Percentiles rank a stretch among this genome's conserved stretches.
phyloP scores from a whole-genome alignment of 2,797 vertebrate genomes.

The Hephaestus fuliginosus region DNA sequence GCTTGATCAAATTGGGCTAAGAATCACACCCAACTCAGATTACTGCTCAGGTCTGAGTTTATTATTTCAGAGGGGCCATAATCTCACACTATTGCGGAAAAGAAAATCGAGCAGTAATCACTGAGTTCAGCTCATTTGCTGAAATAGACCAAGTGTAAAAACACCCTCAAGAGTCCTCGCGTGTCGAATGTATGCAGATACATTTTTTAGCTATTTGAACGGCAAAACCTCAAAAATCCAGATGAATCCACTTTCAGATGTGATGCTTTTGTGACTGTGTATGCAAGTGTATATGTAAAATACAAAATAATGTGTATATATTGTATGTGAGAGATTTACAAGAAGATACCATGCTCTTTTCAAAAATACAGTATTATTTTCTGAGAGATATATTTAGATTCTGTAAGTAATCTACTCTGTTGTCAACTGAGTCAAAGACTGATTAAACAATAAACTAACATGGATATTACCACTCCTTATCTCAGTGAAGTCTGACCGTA shows the following conservation, averaged over 20 bases:
- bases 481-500: not conserved
- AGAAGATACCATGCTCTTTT: slow-evolving; percentile 70
- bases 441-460: slow-evolving; percentile 86
- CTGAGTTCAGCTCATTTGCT: slow-evolving; percentile 21
- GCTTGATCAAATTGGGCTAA: slow-evolving; percentile 23
- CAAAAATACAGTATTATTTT: slow-evolving; percentile 84
- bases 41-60: slow-evolving; percentile 36
- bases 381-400: slow-evolving; percentile 85
- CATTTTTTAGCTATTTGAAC: slow-evolving; percentile 68
- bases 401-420: slow-evolving; percentile 76
- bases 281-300: slow-evolving; percentile 74
- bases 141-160: slow-evolving; percentile 47
- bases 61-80: slow-evolving; percentile 42
- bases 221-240: slow-evolving; percentile 67
- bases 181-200: slow-evolving; percentile 81
- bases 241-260: slow-evolving; percentile 65
- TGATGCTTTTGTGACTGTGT: slow-evolving; percentile 74
- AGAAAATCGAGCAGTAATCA: slow-evolving; percentile 41
- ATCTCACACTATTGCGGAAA: slow-evolving; percentile 21
- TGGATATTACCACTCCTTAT: slow-evolving; percentile 40
- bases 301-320: slow-evolving; percentile 81
- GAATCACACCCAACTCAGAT: slow-evolving; percentile 30
- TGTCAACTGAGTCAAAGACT: slow-evolving; percentile 81
- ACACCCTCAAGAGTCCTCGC: slow-evolving; percentile 14
- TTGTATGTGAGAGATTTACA: slow-evolving; percentile 80